Conservation (phyloP, 2,888 invertebrate genomes). For the Lissonota sp. region DNA sequence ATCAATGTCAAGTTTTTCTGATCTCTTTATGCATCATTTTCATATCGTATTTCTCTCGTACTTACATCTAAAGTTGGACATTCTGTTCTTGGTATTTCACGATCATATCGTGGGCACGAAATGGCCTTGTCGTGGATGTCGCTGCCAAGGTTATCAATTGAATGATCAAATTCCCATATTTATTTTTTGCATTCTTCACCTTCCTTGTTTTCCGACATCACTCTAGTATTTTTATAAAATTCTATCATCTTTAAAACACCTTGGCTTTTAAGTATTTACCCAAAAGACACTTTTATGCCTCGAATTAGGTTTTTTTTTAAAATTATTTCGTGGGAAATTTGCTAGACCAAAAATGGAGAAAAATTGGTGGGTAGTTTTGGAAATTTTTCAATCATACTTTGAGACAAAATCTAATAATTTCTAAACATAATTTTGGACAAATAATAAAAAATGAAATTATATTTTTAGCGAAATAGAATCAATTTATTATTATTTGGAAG, state of each 20-base stretch:
- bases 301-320: neutral
- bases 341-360: too few relatives aligned
- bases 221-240: neutral
- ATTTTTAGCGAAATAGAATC: neutral
- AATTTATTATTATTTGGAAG: neutral
- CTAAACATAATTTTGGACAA: too few relatives aligned
- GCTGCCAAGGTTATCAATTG: conserved; percentile 38
- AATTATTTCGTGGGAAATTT: too few relatives aligned
- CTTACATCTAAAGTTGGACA: conserved; percentile 18
- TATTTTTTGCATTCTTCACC: neutral
- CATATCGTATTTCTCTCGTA: conserved; percentile 32
- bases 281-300: neutral
- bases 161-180: conserved; percentile 1
- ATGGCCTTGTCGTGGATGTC: conserved; percentile 41
- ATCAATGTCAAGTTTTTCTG: conserved; percentile 68
- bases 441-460: too few relatives aligned
- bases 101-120: conserved; percentile 33
- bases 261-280: neutral
- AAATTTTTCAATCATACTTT: too few relatives aligned
- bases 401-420: too few relatives aligned
- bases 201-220: neutral
- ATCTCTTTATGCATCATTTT: conserved; percentile 61
- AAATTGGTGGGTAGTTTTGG: too few relatives aligned
- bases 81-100: conserved; percentile 40
- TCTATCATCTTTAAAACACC: too few relatives aligned